A percentile compares a stretch with the other conserved stretches of the same genome.
phyloP scores from a whole-genome alignment of 2,113 vertebrate species.

The Apus apus region DNA sequence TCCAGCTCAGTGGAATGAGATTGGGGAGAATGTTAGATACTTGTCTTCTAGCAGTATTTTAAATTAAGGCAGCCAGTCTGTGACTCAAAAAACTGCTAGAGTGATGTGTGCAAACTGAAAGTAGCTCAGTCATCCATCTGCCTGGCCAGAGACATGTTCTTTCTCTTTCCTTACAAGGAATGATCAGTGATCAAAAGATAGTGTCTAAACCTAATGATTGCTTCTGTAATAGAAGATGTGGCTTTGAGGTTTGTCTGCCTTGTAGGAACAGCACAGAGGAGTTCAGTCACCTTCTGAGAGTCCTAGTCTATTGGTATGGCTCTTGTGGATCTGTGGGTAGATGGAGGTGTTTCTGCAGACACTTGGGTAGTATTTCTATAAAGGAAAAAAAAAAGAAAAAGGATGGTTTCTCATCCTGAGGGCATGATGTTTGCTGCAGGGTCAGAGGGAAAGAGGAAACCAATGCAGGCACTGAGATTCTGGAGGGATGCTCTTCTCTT shows the following conservation, averaged over 20 bases:
- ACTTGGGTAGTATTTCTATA: neutral
- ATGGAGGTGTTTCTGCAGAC: neutral
- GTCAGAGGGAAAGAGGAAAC: neutral
- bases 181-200: neutral
- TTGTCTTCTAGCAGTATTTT: neutral
- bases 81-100: neutral
- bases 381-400: neutral
- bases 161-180: neutral
- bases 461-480: neutral
- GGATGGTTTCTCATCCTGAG: neutral
- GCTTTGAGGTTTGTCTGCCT: neutral
- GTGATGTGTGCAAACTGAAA: constrained; percentile 1
- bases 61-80: neutral
- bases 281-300: neutral
- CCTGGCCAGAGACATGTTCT: neutral
- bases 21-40: neutral
- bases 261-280: neutral
- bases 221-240: neutral
- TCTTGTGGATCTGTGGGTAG: neutral
- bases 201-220: neutral
- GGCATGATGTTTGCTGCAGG: neutral
- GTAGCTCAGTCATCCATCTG: constrained; percentile 17
- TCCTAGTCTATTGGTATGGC: neutral
- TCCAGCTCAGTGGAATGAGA: neutral
- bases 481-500: neutral